A percentile compares a stretch with the other conserved stretches of the same genome.
Conservation (phyloP, 2,797 vertebrate genomes). For the Syngnathus rostellatus region DNA sequence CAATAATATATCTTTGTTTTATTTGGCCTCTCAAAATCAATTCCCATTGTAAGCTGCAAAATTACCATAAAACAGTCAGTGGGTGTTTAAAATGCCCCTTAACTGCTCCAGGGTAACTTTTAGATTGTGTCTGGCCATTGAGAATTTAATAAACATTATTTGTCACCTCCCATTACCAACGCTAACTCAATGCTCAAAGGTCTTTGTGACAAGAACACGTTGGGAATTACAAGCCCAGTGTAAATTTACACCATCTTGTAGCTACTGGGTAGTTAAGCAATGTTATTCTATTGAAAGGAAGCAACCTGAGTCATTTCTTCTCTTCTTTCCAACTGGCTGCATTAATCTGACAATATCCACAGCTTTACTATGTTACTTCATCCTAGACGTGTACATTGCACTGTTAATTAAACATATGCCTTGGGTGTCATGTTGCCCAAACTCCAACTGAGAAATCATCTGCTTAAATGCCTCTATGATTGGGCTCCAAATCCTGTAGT, state of each 20-base stretch:
- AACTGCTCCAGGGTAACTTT: conserved; percentile 7
- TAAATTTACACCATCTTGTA: conserved; percentile 48
- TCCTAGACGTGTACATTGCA: conserved; percentile 40
- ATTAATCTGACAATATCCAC: conserved; percentile 37
- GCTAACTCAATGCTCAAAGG: conserved; percentile 17
- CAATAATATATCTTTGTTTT: not conserved
- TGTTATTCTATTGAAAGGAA: conserved; percentile 33
- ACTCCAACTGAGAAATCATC: conserved; percentile 11
- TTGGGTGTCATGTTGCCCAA: conserved; percentile 33
- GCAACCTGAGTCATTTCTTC: conserved; percentile 52
- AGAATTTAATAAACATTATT: conserved; percentile 15
- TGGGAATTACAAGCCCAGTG: conserved; percentile 38
- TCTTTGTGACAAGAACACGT: conserved; percentile 13
- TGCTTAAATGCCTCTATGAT: conserved; percentile 6
- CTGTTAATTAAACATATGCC: conserved; percentile 47
- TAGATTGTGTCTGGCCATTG: conserved; percentile 5
- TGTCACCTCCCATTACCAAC: conserved; percentile 30
- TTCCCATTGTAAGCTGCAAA: not conserved
- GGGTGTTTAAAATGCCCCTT: conserved; percentile 9
- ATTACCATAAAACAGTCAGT: not conserved
- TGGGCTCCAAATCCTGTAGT: not conserved
- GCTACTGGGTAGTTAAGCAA: conserved; percentile 52
- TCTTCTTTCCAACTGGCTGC: conserved; percentile 36
- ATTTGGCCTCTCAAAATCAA: not conserved
- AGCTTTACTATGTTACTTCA: conserved; percentile 44